Conservation (phyloP, 1,140 invertebrate species). For the Tetraneura akinire region DNA sequence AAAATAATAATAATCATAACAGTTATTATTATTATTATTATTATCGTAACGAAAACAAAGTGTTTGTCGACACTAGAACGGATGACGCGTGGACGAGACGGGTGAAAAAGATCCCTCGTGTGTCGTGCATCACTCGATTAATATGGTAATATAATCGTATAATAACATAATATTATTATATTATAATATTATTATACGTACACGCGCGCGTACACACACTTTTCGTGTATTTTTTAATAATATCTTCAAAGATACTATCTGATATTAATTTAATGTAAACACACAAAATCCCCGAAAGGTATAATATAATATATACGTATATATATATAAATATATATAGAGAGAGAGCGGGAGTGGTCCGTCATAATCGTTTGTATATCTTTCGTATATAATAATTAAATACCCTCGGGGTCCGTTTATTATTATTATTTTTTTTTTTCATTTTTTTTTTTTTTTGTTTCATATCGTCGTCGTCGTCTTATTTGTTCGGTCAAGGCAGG, state of each 20-base stretch:
- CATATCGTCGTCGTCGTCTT: no score
- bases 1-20: no score
- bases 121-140: background rate
- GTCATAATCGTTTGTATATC: conserved; percentile 49
- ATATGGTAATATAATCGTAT: conserved; percentile 25
- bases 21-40: no score
- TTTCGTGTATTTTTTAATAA: conserved; percentile 38
- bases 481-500: conserved; percentile 30
- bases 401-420: conserved; percentile 23
- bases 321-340: no score
- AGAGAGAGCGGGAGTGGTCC: conserved; percentile 41
- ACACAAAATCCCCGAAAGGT: conserved; percentile 45
- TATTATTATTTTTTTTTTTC: no score
- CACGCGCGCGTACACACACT: background rate
- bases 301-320: no score
- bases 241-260: conserved; percentile 48
- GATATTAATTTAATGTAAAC: conserved; percentile 42
- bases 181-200: no score
- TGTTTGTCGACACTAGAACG: background rate
- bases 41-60: no score
- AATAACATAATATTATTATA: background rate
- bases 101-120: background rate
- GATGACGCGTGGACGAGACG: background rate
- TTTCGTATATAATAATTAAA: conserved; percentile 46
- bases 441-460: conserved; percentile 8